Evolutionary conservation across 1,140 invertebrate species (phyloP), one percentile per base, ranked within the genome.

Genomic region (Papilio polyxenes): DNA sequence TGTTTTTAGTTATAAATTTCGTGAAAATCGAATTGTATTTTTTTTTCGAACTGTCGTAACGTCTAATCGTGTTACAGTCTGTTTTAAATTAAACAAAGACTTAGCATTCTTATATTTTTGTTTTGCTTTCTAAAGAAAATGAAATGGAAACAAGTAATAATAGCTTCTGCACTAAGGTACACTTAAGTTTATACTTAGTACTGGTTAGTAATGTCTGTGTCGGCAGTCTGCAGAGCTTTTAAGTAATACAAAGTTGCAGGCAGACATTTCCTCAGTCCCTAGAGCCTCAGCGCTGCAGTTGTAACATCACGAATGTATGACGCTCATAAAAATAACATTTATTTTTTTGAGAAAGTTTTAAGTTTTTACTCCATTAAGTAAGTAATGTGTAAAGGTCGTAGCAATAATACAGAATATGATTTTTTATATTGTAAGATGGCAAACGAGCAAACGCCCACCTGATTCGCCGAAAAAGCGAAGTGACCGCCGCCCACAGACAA

Each of bases 171-270:
- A 72, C 65, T 72, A 15, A 72, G 37, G 65, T 72, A 72, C 65
- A 72, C 65, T 72, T 72, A 40, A 72, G 65, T 72, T 72, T 40
- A 17, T 72, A 72, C 65, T 72, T 72, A 72, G 65, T 72, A 72
- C 65, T 72, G 65, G 65, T 72, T 72, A 72, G 31, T 72, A 40
- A 37, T 72, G 65, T 65, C 31, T 65, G 23, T 69, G 62, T 72
- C 65, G 13, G 65, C 65, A 65, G 62, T 65, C 62, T 72, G 31
- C 31, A 72, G 65, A 72, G 65, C 65, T 72, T 72, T 72, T 37
- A 72, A 72, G 31, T 72, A 72, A 72, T 72, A 72, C 31, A 72
- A 72, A 72, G 65, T 72, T 72, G 65, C 65, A 72, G 31, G 31
- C 65, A 56, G 53, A 56, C 15, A 72, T 72, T 31, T 59, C 20